phyloP scores from a whole-genome alignment of 2,113 vertebrate species.

The Uria lomvia region DNA sequence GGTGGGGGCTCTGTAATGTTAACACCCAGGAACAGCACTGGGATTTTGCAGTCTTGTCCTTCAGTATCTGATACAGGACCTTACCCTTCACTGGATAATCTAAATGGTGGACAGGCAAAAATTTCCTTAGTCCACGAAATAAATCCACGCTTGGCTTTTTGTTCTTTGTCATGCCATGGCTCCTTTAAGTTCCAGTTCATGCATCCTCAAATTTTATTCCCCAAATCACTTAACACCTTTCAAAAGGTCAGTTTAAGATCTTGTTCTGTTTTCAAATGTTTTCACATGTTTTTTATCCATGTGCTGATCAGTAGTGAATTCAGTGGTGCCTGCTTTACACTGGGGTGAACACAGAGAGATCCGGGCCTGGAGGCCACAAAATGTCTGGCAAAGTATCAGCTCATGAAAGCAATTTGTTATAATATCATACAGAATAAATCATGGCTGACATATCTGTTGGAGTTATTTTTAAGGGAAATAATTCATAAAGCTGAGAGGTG shows the following conservation, averaged over 20 bases:
- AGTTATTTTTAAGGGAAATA: slow-evolving; percentile 38
- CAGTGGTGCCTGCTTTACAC: background rate
- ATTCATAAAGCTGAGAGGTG: slow-evolving; percentile 26
- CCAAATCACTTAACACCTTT: background rate
- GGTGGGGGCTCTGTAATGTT: background rate
- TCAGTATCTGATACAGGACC: background rate
- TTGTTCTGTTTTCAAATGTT: background rate
- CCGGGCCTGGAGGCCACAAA: background rate
- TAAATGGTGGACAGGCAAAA: background rate
- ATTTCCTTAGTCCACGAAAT: background rate
- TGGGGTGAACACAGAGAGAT: background rate
- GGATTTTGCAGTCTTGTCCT: background rate
- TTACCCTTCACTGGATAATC: background rate
- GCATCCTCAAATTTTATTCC: background rate
- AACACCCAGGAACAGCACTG: background rate
- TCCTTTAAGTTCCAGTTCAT: background rate
- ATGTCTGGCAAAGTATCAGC: background rate
- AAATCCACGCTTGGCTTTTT: background rate
- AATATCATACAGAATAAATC: slow-evolving; percentile 48
- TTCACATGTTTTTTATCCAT: background rate
- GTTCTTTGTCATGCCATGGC: background rate
- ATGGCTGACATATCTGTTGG: slow-evolving; percentile 9
- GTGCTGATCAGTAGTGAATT: background rate
- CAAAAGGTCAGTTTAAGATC: background rate
- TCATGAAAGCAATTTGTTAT: slow-evolving; percentile 4